phyloP scores from a whole-genome alignment of 2,888 invertebrate genomes.

The Microctonus brassicae region DNA sequence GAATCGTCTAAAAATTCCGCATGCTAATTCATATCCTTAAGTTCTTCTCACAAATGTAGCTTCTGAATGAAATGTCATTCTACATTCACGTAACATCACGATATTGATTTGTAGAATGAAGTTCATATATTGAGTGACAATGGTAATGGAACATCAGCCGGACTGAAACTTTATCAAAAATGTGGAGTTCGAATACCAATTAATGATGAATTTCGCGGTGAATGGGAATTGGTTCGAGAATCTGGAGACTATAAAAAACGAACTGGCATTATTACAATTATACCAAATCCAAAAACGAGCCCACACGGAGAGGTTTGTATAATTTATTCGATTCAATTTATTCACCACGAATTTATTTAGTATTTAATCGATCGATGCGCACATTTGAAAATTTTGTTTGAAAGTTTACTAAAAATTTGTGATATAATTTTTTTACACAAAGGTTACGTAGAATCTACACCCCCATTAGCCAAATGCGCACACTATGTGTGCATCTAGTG shows the following conservation, averaged over 20 bases:
- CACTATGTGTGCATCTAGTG: no score
- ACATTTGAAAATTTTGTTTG: no score
- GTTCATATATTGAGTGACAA: background rate
- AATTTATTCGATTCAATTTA: background rate
- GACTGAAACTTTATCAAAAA: conserved; percentile 37
- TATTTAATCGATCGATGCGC: no score
- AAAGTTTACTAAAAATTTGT: no score
- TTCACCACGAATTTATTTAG: background rate
- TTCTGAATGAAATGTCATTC: no score
- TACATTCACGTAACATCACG: no score
- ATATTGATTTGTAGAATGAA: conserved; percentile 2
- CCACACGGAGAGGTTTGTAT: background rate
- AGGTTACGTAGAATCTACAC: no score
- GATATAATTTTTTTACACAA: no score
- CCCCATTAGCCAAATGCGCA: no score
- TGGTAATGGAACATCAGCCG: background rate
- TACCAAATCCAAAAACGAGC: background rate
- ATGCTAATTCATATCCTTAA: no score
- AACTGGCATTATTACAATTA: background rate
- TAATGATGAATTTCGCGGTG: conserved; percentile 22
- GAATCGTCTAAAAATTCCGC: no score
- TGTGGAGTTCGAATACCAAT: conserved; percentile 50
- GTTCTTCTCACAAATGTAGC: no score
- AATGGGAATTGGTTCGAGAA: conserved; percentile 40
- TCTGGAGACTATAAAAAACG: background rate